Evolutionary conservation across 2,797 vertebrate species (phyloP).

Genomic region (Periophthalmus magnuspinnatus): DNA sequence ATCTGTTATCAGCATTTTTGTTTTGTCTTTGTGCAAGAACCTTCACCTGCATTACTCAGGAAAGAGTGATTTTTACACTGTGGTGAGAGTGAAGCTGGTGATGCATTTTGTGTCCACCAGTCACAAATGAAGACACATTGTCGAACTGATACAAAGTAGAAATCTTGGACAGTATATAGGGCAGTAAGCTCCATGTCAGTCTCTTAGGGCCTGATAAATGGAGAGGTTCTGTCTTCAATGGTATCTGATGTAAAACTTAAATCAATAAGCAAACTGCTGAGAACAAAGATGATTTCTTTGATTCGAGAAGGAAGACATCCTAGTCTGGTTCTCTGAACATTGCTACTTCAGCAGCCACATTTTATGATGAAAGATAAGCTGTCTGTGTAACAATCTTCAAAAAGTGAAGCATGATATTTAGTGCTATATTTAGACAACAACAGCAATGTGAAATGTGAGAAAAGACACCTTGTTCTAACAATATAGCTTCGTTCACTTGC

Average conservation of each 20-base stretch:
- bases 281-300: too few species aligned
- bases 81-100: not conserved
- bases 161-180: not conserved
- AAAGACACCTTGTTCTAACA: conserved; percentile 3
- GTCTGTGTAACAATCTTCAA: conserved; percentile 2
- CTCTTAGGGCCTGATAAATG: not conserved
- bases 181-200: not conserved
- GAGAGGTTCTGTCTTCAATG: not conserved
- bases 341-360: not conserved
- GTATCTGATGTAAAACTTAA: not conserved
- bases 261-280: not conserved
- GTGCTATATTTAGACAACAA: conserved; percentile 4
- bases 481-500: not conserved
- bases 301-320: not conserved
- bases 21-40: too few species aligned
- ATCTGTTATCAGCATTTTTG: too few species aligned
- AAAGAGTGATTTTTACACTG: not conserved
- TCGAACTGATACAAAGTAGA: not conserved
- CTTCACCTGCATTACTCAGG: too few species aligned
- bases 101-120: not conserved
- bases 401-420: not conserved
- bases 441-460: not conserved
- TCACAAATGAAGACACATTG: not conserved
- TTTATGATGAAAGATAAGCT: conserved; percentile 2
- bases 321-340: not conserved